phyloP scores from a whole-genome alignment of 2,888 invertebrate genomes.

The Cephus pygmeus region DNA sequence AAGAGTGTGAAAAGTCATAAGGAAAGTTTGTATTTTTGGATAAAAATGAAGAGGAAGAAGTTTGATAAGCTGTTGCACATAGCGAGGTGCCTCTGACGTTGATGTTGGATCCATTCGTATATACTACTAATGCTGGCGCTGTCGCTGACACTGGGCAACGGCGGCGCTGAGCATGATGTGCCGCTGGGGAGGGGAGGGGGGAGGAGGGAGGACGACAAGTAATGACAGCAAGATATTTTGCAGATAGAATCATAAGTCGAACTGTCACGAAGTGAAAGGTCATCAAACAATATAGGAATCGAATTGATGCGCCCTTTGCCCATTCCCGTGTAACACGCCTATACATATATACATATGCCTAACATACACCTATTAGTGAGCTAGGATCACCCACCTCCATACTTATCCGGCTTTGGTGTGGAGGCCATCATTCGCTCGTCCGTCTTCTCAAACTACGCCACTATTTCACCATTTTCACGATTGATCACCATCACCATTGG shows the following conservation, averaged over 20 bases:
- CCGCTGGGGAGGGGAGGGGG: conserved; percentile 9
- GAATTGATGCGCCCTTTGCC: too few species aligned
- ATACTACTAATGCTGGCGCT: conserved; percentile 21
- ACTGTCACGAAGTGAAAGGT: too few species aligned
- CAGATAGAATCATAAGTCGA: too few species aligned
- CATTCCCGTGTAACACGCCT: too few species aligned
- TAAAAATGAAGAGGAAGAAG: too few species aligned
- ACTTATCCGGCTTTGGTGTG: conserved; percentile 63
- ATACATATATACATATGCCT: too few species aligned
- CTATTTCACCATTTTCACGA: conserved; percentile 59
- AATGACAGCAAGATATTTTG: too few species aligned
- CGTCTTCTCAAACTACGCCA: conserved; percentile 41
- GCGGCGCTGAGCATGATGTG: conserved; percentile 23
- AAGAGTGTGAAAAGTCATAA: too few species aligned
- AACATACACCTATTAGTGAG: too few species aligned
- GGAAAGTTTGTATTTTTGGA: too few species aligned
- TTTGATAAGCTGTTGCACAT: too few species aligned
- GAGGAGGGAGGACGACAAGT: background rate
- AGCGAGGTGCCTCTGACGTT: background rate
- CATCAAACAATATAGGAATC: too few species aligned
- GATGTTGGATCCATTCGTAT: conserved; percentile 4
- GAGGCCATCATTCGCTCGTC: conserved; percentile 54
- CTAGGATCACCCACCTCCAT: conserved; percentile 53
- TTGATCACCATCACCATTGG: conserved; percentile 50
- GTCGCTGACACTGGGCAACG: conserved; percentile 28